Evolutionary conservation across 2,888 invertebrate species (phyloP), one percentile per base, ranked within the genome.

Genomic region (Brenthis daphne): DNA sequence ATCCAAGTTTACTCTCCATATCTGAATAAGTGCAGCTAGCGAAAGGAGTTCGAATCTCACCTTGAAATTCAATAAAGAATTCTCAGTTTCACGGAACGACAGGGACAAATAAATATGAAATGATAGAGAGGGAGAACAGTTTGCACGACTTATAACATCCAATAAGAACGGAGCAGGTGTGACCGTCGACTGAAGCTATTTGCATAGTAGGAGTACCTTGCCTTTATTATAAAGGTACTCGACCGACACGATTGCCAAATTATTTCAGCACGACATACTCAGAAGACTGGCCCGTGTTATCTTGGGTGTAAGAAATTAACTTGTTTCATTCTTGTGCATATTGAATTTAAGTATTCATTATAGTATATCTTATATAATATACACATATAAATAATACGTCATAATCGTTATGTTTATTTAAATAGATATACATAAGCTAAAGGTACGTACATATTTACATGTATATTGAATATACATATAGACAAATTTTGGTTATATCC

Each of bases 141-240:
- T 89, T 86, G 89, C 86, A 85, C 85, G 92, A 92, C 88, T 92
- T 92, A 92, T 90, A 92, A 90, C 88, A 88, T 86, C 87, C 91
- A 92, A 92, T 92, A 92, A 90, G 84, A 83, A 77, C 77, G 85
- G 85, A 78, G 85, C 92, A 92, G 92, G 91, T 92, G 92, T 83
- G 87, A 83, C 85, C 85, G 82, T 77, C 81, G 83, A 81, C 87
- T 86, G 82, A 80, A 87, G 84, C 80, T 82, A 92, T 92, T 90
- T 91, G 89, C 89, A 89, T 87, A 82, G 78, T 76, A 76, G 79
- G 72, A 78, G 66, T 68, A 57, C 72, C 69, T 74, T 63, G 72
- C 69, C 67, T 74, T 70, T 72, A 74, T 74, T 72, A 68, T 64
- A 64, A 67, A 68, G 53, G 67, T 72, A 70, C 68, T 69, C 68